A percentile compares a stretch with the other conserved stretches of the same genome.
These are phyloP conservation scores for Pseudorectes ferrugineus DNA, from an alignment of 2,113 vertebrate species.

Conservation along the genomic window DNA sequence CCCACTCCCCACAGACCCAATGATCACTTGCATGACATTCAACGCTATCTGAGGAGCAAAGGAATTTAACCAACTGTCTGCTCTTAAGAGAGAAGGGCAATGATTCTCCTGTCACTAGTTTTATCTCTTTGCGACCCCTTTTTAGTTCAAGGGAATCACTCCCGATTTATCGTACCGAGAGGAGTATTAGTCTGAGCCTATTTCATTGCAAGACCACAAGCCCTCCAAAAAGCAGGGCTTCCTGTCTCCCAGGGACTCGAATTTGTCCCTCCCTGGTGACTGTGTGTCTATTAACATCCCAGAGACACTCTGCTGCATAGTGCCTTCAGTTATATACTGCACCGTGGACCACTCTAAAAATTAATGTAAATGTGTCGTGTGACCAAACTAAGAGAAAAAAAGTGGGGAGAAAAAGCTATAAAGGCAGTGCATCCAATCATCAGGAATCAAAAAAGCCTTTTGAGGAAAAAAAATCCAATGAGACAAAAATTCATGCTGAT, in stretches of 20 bases:
- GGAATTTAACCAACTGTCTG: neutral
- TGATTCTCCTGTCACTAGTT: conserved; percentile 2
- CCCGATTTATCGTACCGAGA: neutral
- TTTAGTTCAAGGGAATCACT: neutral
- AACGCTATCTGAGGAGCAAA: neutral
- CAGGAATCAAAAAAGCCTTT: neutral
- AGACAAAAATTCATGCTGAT: neutral
- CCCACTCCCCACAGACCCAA: neutral
- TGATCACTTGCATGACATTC: neutral
- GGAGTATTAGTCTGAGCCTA: neutral
- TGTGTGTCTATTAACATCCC: neutral
- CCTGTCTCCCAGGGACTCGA: neutral
- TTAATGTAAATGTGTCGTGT: neutral
- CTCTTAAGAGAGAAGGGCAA: neutral
- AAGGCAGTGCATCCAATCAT: neutral
- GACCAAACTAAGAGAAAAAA: neutral
- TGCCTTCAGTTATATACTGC: neutral
- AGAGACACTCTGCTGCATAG: neutral
- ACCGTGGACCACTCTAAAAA: neutral
- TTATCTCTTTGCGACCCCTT: neutral
- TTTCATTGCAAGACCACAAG: neutral
- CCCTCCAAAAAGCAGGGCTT: neutral
- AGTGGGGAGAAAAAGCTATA: neutral
- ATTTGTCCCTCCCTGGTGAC: neutral
- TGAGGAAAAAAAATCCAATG: neutral